A percentile compares a stretch with the other conserved stretches of the same genome.
phyloP scores from a whole-genome alignment of 2,888 invertebrate genomes.

The Lutraria lutraria region DNA sequence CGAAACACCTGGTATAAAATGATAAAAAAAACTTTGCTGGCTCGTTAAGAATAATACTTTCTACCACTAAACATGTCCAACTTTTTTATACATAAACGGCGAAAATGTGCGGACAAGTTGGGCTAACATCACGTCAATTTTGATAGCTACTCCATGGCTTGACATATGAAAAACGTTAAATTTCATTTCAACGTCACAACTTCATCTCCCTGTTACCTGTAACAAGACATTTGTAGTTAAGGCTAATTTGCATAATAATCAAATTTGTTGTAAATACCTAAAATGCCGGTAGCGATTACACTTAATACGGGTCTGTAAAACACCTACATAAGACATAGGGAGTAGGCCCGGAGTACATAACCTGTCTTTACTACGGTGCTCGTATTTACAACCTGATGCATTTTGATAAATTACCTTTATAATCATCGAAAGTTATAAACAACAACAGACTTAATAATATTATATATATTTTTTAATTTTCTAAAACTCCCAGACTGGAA shows the following conservation, averaged over 20 bases:
- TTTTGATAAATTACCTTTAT: too few species aligned
- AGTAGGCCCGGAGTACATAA: too few species aligned
- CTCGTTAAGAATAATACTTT: neutral
- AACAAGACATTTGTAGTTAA: constrained; percentile 62
- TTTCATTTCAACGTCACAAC: constrained; percentile 67
- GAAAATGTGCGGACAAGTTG: constrained; percentile 40
- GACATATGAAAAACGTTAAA: constrained; percentile 66
- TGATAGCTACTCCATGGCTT: constrained; percentile 30
- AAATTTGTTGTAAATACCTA: neutral
- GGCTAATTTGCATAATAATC: constrained; percentile 57
- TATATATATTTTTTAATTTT: too few species aligned
- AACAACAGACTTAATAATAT: too few species aligned
- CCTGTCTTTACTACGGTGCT: too few species aligned
- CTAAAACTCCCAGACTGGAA: too few species aligned
- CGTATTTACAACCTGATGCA: too few species aligned
- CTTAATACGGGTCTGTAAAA: neutral
- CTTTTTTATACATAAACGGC: constrained; percentile 27
- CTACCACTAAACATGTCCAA: constrained; percentile 27
- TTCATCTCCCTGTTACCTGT: constrained; percentile 58
- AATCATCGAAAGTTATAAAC: too few species aligned
- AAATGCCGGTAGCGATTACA: neutral
- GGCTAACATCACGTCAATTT: constrained; percentile 25
- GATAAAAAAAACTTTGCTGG: neutral
- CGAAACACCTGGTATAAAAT: constrained; percentile 38
- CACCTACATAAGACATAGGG: too few species aligned